Conservation (phyloP, 1,140 invertebrate genomes). For the Limonius californicus region DNA sequence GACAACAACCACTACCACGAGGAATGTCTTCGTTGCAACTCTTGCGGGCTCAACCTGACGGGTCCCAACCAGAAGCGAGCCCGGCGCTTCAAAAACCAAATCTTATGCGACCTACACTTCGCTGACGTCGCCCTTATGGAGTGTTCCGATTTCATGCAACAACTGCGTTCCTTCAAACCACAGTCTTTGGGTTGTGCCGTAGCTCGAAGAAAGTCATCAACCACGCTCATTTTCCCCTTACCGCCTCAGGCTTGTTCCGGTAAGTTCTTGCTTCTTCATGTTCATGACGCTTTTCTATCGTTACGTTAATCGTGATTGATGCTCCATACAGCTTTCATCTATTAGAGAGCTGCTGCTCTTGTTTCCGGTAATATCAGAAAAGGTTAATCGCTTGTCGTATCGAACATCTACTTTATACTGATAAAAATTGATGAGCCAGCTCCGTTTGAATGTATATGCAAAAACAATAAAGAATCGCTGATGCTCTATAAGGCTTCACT, state of each 20-base stretch:
- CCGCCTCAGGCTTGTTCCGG: conserved; percentile 92
- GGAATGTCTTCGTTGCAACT: conserved; percentile 92
- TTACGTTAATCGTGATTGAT: too few species aligned
- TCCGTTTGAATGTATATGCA: too few species aligned
- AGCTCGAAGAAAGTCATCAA: conserved; percentile 86
- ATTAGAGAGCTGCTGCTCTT: too few species aligned
- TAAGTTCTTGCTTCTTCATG: conserved; percentile 47
- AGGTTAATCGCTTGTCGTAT: too few species aligned
- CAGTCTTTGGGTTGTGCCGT: conserved; percentile 91
- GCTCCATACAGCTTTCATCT: too few species aligned
- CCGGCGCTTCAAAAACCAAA: conserved; percentile 75
- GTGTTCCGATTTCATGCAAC: conserved; percentile 94
- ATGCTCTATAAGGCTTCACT: too few species aligned
- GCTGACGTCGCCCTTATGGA: conserved; percentile 93
- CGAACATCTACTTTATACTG: too few species aligned
- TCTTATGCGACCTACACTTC: conserved; percentile 87
- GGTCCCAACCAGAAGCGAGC: conserved; percentile 83
- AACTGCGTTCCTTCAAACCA: conserved; percentile 91
- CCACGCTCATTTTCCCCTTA: conserved; percentile 88
- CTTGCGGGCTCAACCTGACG: conserved; percentile 86
- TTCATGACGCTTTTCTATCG: too few species aligned
- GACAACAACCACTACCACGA: conserved; percentile 95
- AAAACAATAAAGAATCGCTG: too few species aligned
- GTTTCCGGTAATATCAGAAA: too few species aligned
- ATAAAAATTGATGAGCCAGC: too few species aligned